These are phyloP conservation scores for Torymus aiolomorphi DNA, from an alignment of 2,888 invertebrate genomes.

Conservation along the genomic window DNA sequence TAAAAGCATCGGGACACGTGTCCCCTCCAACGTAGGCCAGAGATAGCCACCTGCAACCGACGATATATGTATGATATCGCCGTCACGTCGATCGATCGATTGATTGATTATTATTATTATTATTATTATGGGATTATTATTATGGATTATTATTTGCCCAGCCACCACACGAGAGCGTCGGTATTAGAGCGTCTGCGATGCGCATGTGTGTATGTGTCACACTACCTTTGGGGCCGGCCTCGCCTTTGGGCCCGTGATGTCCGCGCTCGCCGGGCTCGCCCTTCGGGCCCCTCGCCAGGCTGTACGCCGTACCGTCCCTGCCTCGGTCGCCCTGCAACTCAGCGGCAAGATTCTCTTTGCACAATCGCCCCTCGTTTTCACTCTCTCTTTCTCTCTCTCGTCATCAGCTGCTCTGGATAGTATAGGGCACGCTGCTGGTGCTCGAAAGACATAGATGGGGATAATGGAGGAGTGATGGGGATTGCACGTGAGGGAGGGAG, in stretches of 20 bases:
- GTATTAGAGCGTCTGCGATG: conserved; percentile 4
- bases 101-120: neutral
- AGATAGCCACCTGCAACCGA: conserved; percentile 20
- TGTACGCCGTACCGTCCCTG: conserved; percentile 69
- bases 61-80: neutral
- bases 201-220: neutral
- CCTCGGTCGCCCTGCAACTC: conserved; percentile 80
- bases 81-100: neutral
- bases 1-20: conserved; percentile 22
- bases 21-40: conserved; percentile 18
- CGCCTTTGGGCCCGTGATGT: conserved; percentile 77
- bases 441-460: neutral
- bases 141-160: conserved; percentile 17
- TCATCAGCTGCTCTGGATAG: neutral
- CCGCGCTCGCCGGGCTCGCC: conserved; percentile 50
- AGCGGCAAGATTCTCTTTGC: neutral
- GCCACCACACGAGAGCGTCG: conserved; percentile 30
- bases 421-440: too few relatives aligned
- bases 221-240: conserved; percentile 78
- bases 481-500: neutral
- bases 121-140: neutral
- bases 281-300: conserved; percentile 38
- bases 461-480: too few relatives aligned
- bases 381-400: neutral
- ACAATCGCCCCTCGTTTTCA: conserved; percentile 21